A percentile compares a stretch with the other conserved stretches of the same genome.
phyloP scores from a whole-genome alignment of 2,888 invertebrate species.

The Aleiodes leptofemur region DNA sequence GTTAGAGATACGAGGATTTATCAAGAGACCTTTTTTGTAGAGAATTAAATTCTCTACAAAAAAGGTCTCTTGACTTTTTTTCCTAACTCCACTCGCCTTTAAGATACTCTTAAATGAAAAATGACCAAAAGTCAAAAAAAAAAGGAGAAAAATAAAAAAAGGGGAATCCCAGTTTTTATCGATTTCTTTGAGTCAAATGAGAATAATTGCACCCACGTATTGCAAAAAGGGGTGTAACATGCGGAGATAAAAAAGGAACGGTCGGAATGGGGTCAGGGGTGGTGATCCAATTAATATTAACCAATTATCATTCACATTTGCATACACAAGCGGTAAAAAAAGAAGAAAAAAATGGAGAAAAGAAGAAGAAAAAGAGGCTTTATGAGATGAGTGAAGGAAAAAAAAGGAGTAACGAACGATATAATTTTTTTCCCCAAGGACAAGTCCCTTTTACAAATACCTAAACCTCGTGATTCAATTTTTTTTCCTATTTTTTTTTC shows the following conservation, averaged over 20 bases:
- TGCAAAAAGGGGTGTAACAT: constrained; percentile 31
- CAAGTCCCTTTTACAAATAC: constrained; percentile 28
- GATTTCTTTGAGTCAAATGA: too few relatives aligned
- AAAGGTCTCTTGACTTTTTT: too few relatives aligned
- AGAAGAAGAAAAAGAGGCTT: not conserved
- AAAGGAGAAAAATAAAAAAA: too few relatives aligned
- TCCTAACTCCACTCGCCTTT: too few relatives aligned
- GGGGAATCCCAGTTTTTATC: too few relatives aligned
- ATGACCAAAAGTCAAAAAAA: too few relatives aligned
- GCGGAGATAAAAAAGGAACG: constrained; percentile 13
- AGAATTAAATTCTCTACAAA: too few relatives aligned
- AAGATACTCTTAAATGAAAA: too few relatives aligned
- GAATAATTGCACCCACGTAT: not conserved
- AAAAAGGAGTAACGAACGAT: constrained; percentile 15
- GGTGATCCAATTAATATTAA: constrained; percentile 34
- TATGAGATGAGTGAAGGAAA: constrained; percentile 17
- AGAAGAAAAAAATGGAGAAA: not conserved
- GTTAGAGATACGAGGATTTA: too few relatives aligned
- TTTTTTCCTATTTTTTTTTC: constrained; percentile 11
- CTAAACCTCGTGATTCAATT: constrained; percentile 1
- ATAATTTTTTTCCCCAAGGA: constrained; percentile 27
- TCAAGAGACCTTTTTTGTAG: too few relatives aligned
- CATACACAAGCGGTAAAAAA: constrained; percentile 6
- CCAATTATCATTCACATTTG: constrained; percentile 32
- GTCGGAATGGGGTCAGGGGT: constrained; percentile 41